A percentile compares a stretch with the other conserved stretches of the same genome.
Conservation (phyloP, 2,888 invertebrate species). For the Troglohyphantes excavatus region DNA sequence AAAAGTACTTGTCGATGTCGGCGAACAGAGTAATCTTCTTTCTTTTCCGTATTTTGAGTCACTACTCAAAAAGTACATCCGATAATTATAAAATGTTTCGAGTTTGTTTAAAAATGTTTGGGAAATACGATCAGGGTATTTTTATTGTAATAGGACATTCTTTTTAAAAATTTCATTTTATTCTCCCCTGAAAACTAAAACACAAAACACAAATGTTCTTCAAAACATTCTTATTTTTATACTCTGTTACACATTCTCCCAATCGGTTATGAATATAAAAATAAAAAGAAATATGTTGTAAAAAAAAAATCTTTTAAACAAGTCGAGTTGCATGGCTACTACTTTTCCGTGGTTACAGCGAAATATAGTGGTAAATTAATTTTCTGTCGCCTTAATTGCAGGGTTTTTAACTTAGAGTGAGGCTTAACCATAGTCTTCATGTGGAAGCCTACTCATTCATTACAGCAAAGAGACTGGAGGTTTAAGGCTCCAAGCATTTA, state of each 20-base stretch:
- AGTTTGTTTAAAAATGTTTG: too few relatives aligned
- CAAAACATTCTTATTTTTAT: background rate
- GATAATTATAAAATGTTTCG: too few relatives aligned
- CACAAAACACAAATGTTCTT: too few relatives aligned
- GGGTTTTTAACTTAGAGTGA: slow-evolving; percentile 66
- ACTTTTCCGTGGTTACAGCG: slow-evolving; percentile 32
- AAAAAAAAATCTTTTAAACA: slow-evolving; percentile 29
- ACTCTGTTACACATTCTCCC: slow-evolving; percentile 1
- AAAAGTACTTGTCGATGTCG: too few relatives aligned
- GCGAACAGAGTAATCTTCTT: too few relatives aligned
- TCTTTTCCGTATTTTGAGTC: too few relatives aligned
- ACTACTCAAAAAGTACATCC: too few relatives aligned
- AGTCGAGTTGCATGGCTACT: slow-evolving; percentile 44
- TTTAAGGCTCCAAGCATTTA: slow-evolving; percentile 38
- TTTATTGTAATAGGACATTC: too few relatives aligned
- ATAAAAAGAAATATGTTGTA: slow-evolving; percentile 25
- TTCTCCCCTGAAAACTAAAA: too few relatives aligned
- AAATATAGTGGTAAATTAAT: slow-evolving; percentile 60
- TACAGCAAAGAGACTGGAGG: slow-evolving; percentile 55
- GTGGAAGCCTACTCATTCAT: slow-evolving; percentile 69
- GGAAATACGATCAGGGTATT: too few relatives aligned
- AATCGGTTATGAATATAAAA: slow-evolving; percentile 7
- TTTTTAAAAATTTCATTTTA: too few relatives aligned
- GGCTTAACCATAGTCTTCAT: slow-evolving; percentile 70
- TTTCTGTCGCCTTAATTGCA: slow-evolving; percentile 58